Base-by-base conservation (phyloP, 1,140 invertebrate species). In the Trachelipus rathkii region DNA sequence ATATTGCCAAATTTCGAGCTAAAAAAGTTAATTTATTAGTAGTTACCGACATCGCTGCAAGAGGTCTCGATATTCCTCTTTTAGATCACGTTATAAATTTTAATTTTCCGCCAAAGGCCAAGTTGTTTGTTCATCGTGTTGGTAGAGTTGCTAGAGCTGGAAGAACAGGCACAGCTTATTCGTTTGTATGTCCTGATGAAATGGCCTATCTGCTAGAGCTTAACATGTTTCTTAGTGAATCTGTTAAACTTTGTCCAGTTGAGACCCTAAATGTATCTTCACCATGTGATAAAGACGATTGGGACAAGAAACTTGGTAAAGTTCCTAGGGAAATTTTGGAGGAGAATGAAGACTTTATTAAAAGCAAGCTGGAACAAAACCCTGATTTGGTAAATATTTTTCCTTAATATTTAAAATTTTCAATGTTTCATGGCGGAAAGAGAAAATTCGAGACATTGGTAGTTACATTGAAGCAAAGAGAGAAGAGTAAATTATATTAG, bases 61-160 rank as follows among this genome's bases (percentile, higher is more conserved):
- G 97, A 84, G 97, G 97, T 77, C 92, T 99, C 44, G 97, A 99
- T 85, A 95, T 99, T 83, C 97, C 97, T 0, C 89, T 94, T 77
- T 85, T 99, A 75, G 97, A 99, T 84, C 95, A 93, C 84, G 97
- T 99, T 5, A 95, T 99, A 66, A 99, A 99, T 85, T 96, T 91
- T 82, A 92, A 99, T 87, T 99, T 99, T 84, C 97, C 97, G 0
- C 91, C 93, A 0, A 98, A 96, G 85, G 89, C 95, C 0, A 99
- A 99, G 86, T 86, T 99, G 11, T 99, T 98, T 88, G 92, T 99
- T 33, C 97, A 99, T 86, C 89, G 97, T 89, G 97, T 98, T 76
- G 97, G 95, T 82, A 90, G 97, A 81, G 98, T 97, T 87, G 97
- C 97, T 9, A 87, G 97, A 82, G 97, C 97, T 74, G 97, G 97